Conservation (phyloP, 2,113 vertebrate species). For the Guaruba guarouba region DNA sequence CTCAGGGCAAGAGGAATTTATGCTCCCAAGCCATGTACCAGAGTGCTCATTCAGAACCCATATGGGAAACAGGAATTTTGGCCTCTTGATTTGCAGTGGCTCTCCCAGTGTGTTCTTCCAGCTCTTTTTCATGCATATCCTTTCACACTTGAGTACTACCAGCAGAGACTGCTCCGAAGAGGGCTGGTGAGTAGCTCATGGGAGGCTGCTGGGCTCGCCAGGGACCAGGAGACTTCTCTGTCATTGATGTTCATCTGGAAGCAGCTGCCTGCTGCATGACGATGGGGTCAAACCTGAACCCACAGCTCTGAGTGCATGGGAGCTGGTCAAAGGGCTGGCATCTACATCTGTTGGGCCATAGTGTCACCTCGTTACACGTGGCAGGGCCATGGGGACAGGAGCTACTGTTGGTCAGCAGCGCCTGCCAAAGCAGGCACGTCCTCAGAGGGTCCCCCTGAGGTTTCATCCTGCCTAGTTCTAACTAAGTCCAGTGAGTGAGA, state of each 20-base stretch:
- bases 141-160: background rate
- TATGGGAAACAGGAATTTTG: background rate
- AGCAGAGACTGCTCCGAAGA: background rate
- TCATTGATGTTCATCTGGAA: rapidly evolving
- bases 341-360: background rate
- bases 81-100: background rate
- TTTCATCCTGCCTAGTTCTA: background rate
- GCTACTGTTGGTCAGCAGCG: background rate
- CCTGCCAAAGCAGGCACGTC: background rate
- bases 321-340: background rate
- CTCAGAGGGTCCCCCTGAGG: background rate
- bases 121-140: background rate
- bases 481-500: background rate
- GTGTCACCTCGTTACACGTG: background rate
- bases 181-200: background rate
- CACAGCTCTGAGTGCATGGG: background rate
- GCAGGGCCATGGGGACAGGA: background rate
- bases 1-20: background rate
- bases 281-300: rapidly evolving
- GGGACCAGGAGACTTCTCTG: background rate
- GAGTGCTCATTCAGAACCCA: background rate
- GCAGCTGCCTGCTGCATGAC: rapidly evolving
- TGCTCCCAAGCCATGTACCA: background rate
- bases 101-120: background rate
- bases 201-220: rapidly evolving